Percentiles rank a stretch among this genome's conserved stretches.
Evolutionary conservation across 2,113 vertebrate genomes (phyloP).

Genomic region (Pseudorectes ferrugineus): DNA sequence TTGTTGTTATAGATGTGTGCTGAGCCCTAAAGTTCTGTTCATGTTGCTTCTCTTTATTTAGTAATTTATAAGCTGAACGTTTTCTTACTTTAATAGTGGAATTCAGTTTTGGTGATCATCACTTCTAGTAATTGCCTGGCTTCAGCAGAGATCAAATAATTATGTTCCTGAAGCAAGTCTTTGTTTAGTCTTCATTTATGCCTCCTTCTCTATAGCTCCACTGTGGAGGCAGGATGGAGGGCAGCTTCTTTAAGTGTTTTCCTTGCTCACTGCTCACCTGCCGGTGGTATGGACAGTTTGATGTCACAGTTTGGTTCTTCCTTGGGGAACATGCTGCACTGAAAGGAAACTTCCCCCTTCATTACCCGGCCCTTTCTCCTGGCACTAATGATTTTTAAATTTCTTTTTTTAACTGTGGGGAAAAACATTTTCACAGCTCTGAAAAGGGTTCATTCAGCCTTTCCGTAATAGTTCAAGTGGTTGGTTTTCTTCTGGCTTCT

Average conservation of each 20-base stretch:
- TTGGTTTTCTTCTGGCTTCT: constrained; percentile 77
- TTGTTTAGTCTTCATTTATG: constrained; percentile 5
- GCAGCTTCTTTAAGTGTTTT: background rate
- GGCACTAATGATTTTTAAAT: background rate
- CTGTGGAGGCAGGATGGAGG: background rate
- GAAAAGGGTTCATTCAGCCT: constrained; percentile 74
- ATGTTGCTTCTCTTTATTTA: background rate
- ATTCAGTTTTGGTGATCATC: background rate
- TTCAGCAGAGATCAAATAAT: background rate
- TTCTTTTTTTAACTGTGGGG: background rate
- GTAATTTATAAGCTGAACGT: background rate
- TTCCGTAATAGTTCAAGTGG: constrained; percentile 65
- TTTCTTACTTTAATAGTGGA: constrained; percentile 1
- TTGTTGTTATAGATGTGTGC: background rate
- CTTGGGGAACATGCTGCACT: background rate
- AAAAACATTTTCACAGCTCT: constrained; percentile 59
- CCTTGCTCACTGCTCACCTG: background rate
- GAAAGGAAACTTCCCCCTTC: constrained; percentile 2
- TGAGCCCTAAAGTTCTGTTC: background rate
- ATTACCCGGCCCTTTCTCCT: background rate
- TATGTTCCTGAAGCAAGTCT: background rate
- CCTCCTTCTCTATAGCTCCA: background rate
- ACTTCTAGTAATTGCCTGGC: constrained; percentile 1
- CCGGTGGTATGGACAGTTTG: rapidly evolving
- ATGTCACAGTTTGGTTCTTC: background rate